phyloP scores from a whole-genome alignment of 2,888 invertebrate species.

The Congeria kusceri region DNA sequence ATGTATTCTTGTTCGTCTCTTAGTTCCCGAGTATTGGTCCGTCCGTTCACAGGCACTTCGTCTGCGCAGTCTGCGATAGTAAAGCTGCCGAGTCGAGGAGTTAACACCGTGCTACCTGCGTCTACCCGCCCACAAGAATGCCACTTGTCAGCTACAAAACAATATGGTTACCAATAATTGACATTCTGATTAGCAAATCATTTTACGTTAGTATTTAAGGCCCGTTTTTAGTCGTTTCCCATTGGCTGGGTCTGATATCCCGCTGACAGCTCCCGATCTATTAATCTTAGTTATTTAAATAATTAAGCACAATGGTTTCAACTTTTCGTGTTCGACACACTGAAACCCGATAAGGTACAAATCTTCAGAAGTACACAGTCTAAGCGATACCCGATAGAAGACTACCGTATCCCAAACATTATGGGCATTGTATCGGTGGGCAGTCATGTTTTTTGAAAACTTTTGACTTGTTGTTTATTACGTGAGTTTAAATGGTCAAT shows the following conservation, averaged over 20 bases:
- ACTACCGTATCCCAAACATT: constrained; percentile 21
- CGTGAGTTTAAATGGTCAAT: too few species aligned
- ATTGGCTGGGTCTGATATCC: constrained; percentile 26
- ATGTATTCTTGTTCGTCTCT: too few species aligned
- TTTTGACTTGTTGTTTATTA: too few species aligned
- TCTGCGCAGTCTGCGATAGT: too few species aligned
- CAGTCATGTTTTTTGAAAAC: too few species aligned
- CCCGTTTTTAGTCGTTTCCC: constrained; percentile 5
- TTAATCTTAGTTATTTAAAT: constrained; percentile 11
- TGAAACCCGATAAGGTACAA: constrained; percentile 19
- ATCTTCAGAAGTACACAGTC: constrained; percentile 1
- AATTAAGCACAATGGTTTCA: constrained; percentile 21
- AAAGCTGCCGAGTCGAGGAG: too few species aligned
- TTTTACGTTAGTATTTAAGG: constrained; percentile 7
- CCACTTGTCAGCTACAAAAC: too few species aligned
- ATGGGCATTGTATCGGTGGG: neutral
- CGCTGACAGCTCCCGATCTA: constrained; percentile 28
- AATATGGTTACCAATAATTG: too few species aligned
- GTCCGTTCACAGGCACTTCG: too few species aligned
- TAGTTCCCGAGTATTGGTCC: too few species aligned
- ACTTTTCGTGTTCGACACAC: constrained; percentile 20
- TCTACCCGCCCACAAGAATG: too few species aligned
- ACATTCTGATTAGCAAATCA: neutral
- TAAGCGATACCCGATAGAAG: constrained; percentile 10
- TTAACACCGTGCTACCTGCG: too few species aligned